phyloP scores from a whole-genome alignment of 2,888 invertebrate genomes.

The Lamellibrachia satsuma region DNA sequence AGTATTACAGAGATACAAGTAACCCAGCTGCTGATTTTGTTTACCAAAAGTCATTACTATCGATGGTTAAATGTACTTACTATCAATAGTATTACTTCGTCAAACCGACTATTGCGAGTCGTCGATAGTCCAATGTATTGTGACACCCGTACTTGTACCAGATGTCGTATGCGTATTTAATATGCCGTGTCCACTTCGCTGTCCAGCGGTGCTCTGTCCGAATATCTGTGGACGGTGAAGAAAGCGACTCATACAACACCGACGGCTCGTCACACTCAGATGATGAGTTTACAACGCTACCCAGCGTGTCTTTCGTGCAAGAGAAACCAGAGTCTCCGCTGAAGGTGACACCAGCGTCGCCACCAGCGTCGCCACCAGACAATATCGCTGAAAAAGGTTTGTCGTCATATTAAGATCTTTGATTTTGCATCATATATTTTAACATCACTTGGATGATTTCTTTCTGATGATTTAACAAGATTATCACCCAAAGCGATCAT shows the following conservation, averaged over 20 bases:
- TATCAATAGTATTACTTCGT: no score
- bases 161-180: neutral
- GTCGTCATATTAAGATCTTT: neutral
- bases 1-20: no score
- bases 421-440: no score
- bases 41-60: no score
- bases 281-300: neutral
- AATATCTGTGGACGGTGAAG: neutral
- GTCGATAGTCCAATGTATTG: no score
- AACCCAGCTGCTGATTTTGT: no score
- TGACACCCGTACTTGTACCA: no score
- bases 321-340: neutral
- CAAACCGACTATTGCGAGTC: no score
- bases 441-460: no score
- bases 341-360: neutral
- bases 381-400: neutral
- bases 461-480: no score
- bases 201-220: conserved; percentile 3
- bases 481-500: no score
- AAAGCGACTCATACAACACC: neutral
- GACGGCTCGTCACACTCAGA: neutral
- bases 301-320: neutral
- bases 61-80: no score
- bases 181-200: neutral
- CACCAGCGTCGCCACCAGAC: neutral